These are phyloP conservation scores for Archocentrus centrarchus DNA, from an alignment of 2,113 vertebrate species.

Conservation along the genomic window DNA sequence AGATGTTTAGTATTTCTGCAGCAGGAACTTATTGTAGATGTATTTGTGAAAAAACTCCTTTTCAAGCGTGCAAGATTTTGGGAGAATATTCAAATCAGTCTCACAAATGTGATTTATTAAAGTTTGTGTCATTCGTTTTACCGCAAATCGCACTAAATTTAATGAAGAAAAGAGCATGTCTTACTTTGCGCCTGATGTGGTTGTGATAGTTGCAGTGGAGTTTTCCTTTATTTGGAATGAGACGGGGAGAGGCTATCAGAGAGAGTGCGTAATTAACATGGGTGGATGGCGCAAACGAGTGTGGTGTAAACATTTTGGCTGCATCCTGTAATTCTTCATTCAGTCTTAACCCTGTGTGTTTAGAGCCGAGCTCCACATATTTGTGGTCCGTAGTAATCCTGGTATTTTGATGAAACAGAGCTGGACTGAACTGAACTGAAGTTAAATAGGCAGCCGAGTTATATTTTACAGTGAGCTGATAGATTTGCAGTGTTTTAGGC, in stretches of 20 bases:
- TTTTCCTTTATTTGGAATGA: not conserved
- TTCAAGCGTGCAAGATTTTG: no score
- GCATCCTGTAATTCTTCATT: not conserved
- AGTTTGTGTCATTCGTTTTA: not conserved
- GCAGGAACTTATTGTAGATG: no score
- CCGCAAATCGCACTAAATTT: not conserved
- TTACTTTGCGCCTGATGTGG: not conserved
- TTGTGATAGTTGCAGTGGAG: not conserved
- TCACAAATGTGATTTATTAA: no score
- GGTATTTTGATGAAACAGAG: not conserved
- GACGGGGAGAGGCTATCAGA: not conserved
- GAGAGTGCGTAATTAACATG: not conserved
- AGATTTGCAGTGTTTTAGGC: not conserved
- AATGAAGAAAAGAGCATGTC: no score
- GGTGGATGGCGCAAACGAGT: not conserved
- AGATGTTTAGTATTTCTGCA: no score
- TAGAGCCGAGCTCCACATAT: not conserved
- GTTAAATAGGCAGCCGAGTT: not conserved
- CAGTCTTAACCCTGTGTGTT: not conserved
- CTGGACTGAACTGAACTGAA: not conserved
- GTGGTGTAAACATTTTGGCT: not conserved
- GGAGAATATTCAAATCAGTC: no score
- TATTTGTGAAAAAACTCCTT: no score
- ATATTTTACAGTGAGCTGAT: not conserved
- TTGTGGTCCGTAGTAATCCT: not conserved